Base-by-base conservation (phyloP, 2,888 invertebrate genomes). In the Tenthredo amoena region DNA sequence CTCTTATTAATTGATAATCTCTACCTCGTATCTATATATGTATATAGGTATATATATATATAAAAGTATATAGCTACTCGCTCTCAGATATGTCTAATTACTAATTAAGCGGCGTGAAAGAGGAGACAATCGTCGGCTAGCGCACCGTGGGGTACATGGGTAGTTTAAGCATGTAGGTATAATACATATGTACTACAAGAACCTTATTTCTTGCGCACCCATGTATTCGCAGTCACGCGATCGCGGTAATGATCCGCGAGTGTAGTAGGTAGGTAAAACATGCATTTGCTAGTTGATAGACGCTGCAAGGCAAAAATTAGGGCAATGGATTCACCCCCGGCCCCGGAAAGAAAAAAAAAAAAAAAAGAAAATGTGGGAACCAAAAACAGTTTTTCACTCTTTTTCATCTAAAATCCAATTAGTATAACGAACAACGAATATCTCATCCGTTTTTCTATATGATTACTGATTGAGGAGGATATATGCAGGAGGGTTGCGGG, bases 171-270 rank as follows among this genome's bases (percentile, higher is more conserved):
- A 72, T n/a, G 18, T 43, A 26, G 9, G 43, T 40, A 74, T 26
- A 2, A 34, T 34, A 71, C 37, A 26, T 71, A 18, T 68, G n/a
- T 55, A 18, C 2, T n/a, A 71, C 18, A 34, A 72, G 72, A 72
- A 72, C n/a, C 37, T 71, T 71, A 40, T 37, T 21, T n/a, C 21
- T 72, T 72, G 21, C 37, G 10, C 37, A 10, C 0, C 43, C n/a
- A 62, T 76, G 10, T 50, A 50, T 76, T 50, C 77, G 31, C 55
- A 31, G 77, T 77, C 77, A 77, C 77, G 77, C 77, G 77, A 77
- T 77, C 77, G 9, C 77, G 18, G 77, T 50, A 26, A 50, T 55
- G 18, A 77, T 77, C 47, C 50, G 47, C n/a, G 6, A 55, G n/a
- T 55, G 55, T 55, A 76, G n/a, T 47, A 31, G 72, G 15, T 12